Base-by-base conservation (phyloP, 2,113 vertebrate genomes). In the Passer domesticus region DNA sequence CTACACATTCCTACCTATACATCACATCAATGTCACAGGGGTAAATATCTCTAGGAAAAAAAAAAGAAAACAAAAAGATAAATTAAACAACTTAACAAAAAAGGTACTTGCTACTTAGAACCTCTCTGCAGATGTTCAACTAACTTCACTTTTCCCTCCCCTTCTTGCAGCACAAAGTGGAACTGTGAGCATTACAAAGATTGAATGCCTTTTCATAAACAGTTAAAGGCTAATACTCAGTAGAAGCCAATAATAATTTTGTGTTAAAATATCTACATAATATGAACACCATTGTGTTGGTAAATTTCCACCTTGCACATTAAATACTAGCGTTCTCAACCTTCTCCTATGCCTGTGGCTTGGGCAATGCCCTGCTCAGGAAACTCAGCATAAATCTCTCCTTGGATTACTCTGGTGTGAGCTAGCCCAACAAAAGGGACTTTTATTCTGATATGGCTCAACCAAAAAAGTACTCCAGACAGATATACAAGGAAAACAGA, bases 201-300 rank as follows among this genome's bases (percentile, higher is more conserved):
- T 69, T 89, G 83, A 78, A 94, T 69, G 73, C 92, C 79, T 96
- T 88, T 97, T 91, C 66, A 89, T 50, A 81, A 93, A 96, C 97
- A 96, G 84, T 93, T 97, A 95, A 96, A 91, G 95, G 83, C 59
- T 58, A 96, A 95, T 72, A 90, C 86, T 92, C 70, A 95, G 80
- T n/a, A 96, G 91, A 97, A 97, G 76, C 72, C 93, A 97, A 70
- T 73, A 95, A 91, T 92, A 97, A 96, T 94, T 97, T 94, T 91
- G 76, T 96, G 94, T 95, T 96, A 96, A 97, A 97, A 96, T 95
- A 92, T 63, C 69, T 77, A 93, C 79, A 60, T 93, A 93, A 81
- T 85, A 96, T 92, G 76, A 95, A 84, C 75, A 89, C 55, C 83
- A 95, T 81, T 93, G 86, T 74, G 90, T 96, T 73, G 74, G 83